Percentiles rank a stretch among this genome's conserved stretches.
Conservation (phyloP, 2,888 invertebrate genomes). For the Agrilus biguttatus region DNA sequence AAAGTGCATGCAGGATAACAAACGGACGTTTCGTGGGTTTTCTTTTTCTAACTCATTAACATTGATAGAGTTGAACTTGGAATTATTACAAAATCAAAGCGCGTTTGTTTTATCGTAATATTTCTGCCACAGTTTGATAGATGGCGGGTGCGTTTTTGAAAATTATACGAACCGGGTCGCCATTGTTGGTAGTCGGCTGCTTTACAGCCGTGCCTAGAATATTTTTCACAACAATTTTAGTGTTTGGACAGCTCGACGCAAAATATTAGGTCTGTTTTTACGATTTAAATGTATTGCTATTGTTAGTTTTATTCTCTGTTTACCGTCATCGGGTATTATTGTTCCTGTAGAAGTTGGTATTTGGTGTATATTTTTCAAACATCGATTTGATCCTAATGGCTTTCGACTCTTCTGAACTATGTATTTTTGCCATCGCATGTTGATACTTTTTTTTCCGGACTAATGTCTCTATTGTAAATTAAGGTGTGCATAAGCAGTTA, state of each 20-base stretch:
- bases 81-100: background rate
- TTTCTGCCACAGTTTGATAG: conserved; percentile 13
- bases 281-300: conserved; percentile 11
- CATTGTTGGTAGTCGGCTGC: conserved; percentile 31
- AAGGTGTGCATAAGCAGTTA: too few species aligned
- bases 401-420: conserved; percentile 13
- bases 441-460: background rate
- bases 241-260: conserved; percentile 10
- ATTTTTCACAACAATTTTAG: conserved; percentile 20
- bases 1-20: too few species aligned
- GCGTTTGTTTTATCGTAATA: background rate
- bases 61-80: background rate
- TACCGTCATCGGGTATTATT: conserved; percentile 1
- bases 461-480: background rate
- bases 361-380: conserved; percentile 21
- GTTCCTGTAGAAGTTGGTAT: conserved; percentile 7
- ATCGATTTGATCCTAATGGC: conserved; percentile 27
- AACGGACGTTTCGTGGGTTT: background rate
- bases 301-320: conserved; percentile 4
- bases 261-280: conserved; percentile 18
- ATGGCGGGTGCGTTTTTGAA: conserved; percentile 23
- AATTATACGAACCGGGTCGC: conserved; percentile 31
- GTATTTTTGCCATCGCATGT: background rate
- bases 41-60: background rate
- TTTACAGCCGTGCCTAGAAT: conserved; percentile 26